Conservation (phyloP, 2,888 invertebrate species). For the Lithosia quadra region DNA sequence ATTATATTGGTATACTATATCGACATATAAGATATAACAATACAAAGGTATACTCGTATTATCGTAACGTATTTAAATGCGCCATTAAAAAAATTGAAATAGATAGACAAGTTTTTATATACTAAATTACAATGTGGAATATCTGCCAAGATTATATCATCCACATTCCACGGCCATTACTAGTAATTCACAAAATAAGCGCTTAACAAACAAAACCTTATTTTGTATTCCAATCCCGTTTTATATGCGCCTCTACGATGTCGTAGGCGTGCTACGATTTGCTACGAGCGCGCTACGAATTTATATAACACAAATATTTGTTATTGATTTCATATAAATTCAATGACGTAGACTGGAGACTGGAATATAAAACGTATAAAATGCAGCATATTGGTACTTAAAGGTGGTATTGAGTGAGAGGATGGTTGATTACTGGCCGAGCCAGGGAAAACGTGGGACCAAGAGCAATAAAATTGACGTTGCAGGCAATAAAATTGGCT, state of each 20-base stretch:
- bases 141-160: not conserved
- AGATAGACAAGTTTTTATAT: not conserved
- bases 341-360: not conserved
- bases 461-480: too few species aligned
- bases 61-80: too few species aligned
- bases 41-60: too few species aligned
- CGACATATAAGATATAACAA: too few species aligned
- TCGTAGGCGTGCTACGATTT: conserved; percentile 53
- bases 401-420: not conserved
- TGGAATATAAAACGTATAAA: not conserved
- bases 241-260: conserved; percentile 46
- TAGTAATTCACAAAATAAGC: conserved; percentile 27
- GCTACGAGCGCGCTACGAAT: conserved; percentile 38
- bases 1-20: too few species aligned
- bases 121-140: not conserved
- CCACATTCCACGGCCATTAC: not conserved
- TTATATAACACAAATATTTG: conserved; percentile 30
- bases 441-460: too few species aligned
- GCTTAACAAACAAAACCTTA: conserved; percentile 37
- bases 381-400: not conserved
- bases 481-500: too few species aligned
- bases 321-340: conserved; percentile 35
- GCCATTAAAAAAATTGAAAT: not conserved
- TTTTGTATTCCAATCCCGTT: conserved; percentile 42
- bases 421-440: too few species aligned